Evolutionary conservation across 2,113 vertebrate genomes (phyloP).

Genomic region (Malurus elegans): DNA sequence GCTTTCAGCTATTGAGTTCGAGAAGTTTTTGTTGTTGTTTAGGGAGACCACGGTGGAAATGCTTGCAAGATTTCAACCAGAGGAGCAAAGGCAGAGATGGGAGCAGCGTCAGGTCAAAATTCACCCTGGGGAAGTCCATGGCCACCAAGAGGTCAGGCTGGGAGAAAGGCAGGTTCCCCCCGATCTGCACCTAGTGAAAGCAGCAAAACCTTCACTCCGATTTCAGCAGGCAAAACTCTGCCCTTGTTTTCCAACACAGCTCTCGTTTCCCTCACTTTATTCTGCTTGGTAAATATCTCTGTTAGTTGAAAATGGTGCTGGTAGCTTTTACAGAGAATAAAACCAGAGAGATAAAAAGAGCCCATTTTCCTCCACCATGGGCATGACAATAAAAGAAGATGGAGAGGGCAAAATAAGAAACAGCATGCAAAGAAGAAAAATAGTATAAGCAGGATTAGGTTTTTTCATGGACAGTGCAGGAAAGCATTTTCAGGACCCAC

Average conservation of each 20-base stretch:
- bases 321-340: neutral
- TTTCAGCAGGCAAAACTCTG: neutral
- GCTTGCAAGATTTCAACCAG: neutral
- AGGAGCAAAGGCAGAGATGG: neutral
- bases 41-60: neutral
- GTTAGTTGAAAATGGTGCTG: constrained; percentile 11
- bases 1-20: neutral
- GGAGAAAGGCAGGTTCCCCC: neutral
- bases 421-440: neutral
- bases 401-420: neutral
- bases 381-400: neutral
- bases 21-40: neutral
- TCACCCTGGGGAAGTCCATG: neutral
- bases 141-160: neutral
- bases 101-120: neutral
- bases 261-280: neutral
- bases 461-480: neutral
- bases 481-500: constrained; percentile 22
- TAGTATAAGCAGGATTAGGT: constrained; percentile 29
- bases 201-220: neutral
- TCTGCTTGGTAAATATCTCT: constrained; percentile 30
- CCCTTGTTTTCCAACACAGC: neutral
- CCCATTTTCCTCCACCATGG: neutral
- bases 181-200: neutral
- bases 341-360: constrained; percentile 14